Evolutionary conservation across 2,797 vertebrate genomes (phyloP).

Genomic region (Poeciliopsis infans): DNA sequence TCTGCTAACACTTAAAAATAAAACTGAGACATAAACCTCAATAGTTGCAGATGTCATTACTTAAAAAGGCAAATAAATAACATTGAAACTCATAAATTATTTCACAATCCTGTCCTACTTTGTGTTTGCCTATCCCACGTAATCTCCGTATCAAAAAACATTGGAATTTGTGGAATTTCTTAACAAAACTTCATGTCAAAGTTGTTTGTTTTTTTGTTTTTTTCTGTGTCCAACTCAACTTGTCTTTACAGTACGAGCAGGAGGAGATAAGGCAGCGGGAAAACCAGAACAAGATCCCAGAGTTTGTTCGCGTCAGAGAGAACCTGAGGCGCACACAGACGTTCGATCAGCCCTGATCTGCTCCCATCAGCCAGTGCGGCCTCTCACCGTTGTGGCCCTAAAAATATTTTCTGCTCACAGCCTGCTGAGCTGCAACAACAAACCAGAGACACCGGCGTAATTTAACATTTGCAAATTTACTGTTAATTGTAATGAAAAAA

Average conservation of each 20-base stretch:
- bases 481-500: conserved; percentile 11
- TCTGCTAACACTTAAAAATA: neutral
- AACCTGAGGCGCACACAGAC: conserved; percentile 78
- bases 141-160: too few relatives aligned
- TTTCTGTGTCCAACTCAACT: too few relatives aligned
- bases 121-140: neutral
- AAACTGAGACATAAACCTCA: neutral
- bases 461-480: conserved; percentile 4
- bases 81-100: neutral
- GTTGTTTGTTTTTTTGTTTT: neutral
- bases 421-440: conserved; percentile 22
- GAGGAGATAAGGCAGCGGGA: conserved; percentile 76
- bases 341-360: conserved; percentile 46
- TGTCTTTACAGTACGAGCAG: conserved; percentile 75
- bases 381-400: conserved; percentile 63
- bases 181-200: neutral
- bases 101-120: neutral
- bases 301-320: conserved; percentile 82
- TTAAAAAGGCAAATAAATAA: neutral
- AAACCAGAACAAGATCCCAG: conserved; percentile 76
- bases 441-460: conserved; percentile 10
- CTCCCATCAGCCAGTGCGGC: conserved; percentile 45
- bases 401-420: conserved; percentile 23
- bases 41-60: neutral
- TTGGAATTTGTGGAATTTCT: neutral